phyloP scores from a whole-genome alignment of 2,888 invertebrate genomes.

The Spisula subtruncata region DNA sequence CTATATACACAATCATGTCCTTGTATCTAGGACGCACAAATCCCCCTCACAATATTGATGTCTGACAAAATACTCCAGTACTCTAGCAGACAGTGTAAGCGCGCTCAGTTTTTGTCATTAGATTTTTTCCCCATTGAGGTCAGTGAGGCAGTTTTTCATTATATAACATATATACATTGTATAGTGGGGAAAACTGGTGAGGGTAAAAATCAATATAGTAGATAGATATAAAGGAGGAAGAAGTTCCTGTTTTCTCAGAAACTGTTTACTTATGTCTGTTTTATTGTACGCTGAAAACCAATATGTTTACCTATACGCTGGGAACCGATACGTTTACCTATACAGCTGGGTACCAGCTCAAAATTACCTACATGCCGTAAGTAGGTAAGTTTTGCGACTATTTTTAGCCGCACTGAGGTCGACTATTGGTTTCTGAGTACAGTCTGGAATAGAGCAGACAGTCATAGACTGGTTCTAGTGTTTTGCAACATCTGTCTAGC shows the following conservation, averaged over 20 bases:
- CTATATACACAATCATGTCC: too few species aligned
- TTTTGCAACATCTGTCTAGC: conserved; percentile 42
- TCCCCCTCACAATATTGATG: too few species aligned
- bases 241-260: conserved; percentile 6
- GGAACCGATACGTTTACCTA: conserved; percentile 12
- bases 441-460: conserved; percentile 49
- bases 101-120: not conserved
- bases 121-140: conserved; percentile 20
- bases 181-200: conserved; percentile 9
- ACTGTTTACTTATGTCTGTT: conserved; percentile 12
- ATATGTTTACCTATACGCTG: not conserved
- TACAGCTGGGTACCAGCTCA: conserved; percentile 50
- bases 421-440: conserved; percentile 68
- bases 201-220: conserved; percentile 39
- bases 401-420: conserved; percentile 62
- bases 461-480: conserved; percentile 49
- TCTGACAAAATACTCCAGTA: too few species aligned
- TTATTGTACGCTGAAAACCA: not conserved
- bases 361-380: conserved; percentile 58
- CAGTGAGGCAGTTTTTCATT: conserved; percentile 10
- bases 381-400: conserved; percentile 53
- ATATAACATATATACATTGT: not conserved
- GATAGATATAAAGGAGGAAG: too few species aligned
- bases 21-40: too few species aligned
- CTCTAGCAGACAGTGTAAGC: not conserved